Evolutionary conservation across 2,113 vertebrate genomes (phyloP).

Genomic region (Pungitius pungitius): DNA sequence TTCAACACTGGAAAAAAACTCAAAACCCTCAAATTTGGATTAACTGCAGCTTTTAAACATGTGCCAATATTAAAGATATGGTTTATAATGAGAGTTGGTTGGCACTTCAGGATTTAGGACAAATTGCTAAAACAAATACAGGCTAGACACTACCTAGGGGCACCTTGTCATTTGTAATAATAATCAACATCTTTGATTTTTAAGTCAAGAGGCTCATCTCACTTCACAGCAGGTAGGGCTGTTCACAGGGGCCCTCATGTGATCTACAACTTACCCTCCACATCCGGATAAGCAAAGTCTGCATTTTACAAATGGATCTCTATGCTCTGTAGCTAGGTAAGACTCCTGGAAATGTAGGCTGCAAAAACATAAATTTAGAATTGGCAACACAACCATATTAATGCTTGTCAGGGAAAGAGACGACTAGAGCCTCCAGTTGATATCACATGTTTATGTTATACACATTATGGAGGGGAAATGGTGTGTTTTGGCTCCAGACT

Average conservation of each 20-base stretch:
- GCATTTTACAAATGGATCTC: neutral
- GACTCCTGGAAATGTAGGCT: too few relatives aligned
- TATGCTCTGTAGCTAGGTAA: neutral
- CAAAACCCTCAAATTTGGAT: neutral
- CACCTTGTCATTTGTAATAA: neutral
- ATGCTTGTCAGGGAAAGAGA: too few relatives aligned
- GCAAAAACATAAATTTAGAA: neutral
- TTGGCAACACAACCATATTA: too few relatives aligned
- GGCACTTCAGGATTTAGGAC: neutral
- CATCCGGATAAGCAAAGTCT: neutral
- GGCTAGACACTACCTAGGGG: neutral
- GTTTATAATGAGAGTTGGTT: neutral
- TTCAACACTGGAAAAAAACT: neutral
- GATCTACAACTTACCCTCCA: neutral
- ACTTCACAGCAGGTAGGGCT: too few relatives aligned
- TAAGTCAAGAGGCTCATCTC: too few relatives aligned
- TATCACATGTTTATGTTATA: slow-evolving; percentile 33
- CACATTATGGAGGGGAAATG: slow-evolving; percentile 26
- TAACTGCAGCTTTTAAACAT: neutral
- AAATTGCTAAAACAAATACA: neutral
- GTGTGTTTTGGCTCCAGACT: neutral
- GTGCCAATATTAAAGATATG: neutral
- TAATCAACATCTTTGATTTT: neutral
- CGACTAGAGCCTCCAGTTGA: too few relatives aligned
- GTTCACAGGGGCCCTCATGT: too few relatives aligned